Evolutionary conservation across 2,113 vertebrate species (phyloP), one percentile per base, ranked within the genome.

Genomic region (Mesitornis unicolor): DNA sequence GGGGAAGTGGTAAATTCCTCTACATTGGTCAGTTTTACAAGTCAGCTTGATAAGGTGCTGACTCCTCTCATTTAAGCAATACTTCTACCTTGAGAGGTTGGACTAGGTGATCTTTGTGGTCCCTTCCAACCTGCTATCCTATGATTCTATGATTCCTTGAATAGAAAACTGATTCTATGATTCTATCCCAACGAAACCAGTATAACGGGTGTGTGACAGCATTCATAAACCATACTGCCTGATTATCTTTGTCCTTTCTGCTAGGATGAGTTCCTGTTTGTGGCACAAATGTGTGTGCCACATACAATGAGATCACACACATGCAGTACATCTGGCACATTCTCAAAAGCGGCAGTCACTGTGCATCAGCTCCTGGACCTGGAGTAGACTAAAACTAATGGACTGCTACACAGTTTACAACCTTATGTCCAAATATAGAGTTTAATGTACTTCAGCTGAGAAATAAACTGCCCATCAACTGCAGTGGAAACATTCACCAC

Each of bases 221-320:
- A 14, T 56, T 40, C 71, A 16, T 61, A 61, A 89, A 61, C 10
- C 6, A 16, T 35, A 6, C 10, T 56, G 9, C 35, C 7, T 56
- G 40, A 45, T 51, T 50, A 56, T 29, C 33, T 77, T 57, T 25
- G 6, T 33, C 16, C 57, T 77, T 45, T 38, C 36, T 40, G 56
- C 16, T 22, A 61, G 36, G 2, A 6, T 0, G 0, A 21, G 11
- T 20, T 77, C 42, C 29, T 19, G 2, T 26, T 36, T 71, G 21
- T 48, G 25, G 8, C n/a, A 59, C 20, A 50, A 33, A 63, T 42
- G 6, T 7, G 9, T 15, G 6, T 65, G 35, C 18, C 28, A 76
- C 24, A 76, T 51, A 18, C 21, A 45, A 7, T 29, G 50, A 40
- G 12, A 43, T 84, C 14, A 42, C 61, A 67, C 28, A 28, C 9